These are phyloP conservation scores for Emydura subglobosa DNA, from an alignment of 2,113 vertebrate genomes.

Conservation along the genomic window DNA sequence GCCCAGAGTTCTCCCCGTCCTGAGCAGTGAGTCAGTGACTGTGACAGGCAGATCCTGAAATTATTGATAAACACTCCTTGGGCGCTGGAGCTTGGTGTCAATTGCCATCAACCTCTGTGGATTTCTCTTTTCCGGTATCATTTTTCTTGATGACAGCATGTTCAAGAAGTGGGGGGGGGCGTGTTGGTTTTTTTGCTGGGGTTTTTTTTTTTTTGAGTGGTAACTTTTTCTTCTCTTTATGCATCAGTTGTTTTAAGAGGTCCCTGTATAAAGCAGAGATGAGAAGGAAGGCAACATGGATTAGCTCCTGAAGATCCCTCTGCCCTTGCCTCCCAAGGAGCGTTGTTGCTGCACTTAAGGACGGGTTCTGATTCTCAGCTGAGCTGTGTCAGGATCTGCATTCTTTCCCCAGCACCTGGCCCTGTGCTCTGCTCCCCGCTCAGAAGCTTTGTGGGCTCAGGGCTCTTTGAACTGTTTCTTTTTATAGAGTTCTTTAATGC, in stretches of 20 bases:
- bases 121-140: constrained; percentile 77
- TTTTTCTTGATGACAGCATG: constrained; percentile 83
- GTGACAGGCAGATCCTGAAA: constrained; percentile 58
- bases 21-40: background rate
- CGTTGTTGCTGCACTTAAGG: accelerated
- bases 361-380: background rate
- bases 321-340: background rate
- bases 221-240: background rate
- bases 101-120: constrained; percentile 75
- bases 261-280: background rate
- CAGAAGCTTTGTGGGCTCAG: background rate
- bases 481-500: background rate
- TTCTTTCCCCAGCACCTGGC: accelerated
- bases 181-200: constrained; percentile 37
- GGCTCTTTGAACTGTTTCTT: background rate
- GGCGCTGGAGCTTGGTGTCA: constrained; percentile 67
- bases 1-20: background rate
- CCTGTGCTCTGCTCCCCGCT: accelerated
- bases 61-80: constrained; percentile 80
- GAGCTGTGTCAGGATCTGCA: background rate
- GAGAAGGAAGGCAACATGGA: background rate
- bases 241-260: constrained; percentile 27
- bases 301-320: background rate
- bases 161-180: constrained; percentile 47
- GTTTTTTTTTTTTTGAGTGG: background rate